phyloP scores from a whole-genome alignment of 2,888 invertebrate species.

The Euphydryas editha region DNA sequence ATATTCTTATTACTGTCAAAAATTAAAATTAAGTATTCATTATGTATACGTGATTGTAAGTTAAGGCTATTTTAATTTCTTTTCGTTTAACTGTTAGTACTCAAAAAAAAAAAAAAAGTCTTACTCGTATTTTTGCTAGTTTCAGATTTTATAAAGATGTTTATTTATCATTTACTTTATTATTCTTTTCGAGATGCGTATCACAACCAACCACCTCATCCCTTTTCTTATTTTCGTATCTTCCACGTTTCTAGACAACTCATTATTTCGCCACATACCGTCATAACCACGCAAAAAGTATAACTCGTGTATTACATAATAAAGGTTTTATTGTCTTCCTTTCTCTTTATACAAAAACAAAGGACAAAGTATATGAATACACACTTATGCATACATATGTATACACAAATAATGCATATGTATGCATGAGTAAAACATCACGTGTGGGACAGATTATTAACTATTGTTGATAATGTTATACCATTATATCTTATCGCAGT shows the following conservation, averaged over 20 bases:
- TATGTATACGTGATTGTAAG: no score
- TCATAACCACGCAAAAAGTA: slow-evolving; percentile 39
- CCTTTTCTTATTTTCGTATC: slow-evolving; percentile 42
- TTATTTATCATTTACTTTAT: slow-evolving; percentile 61
- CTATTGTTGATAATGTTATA: slow-evolving; percentile 15
- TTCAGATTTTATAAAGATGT: slow-evolving; percentile 16
- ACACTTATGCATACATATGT: neutral
- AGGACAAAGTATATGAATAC: slow-evolving; percentile 2
- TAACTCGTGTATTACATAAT: slow-evolving; percentile 27
- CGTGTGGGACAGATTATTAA: slow-evolving; percentile 23
- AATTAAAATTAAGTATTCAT: neutral
- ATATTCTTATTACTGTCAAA: neutral
- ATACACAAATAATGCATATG: neutral
- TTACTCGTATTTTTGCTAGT: no score
- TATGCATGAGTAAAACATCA: slow-evolving; percentile 15
- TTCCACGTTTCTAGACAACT: slow-evolving; percentile 44
- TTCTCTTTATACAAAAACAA: slow-evolving; percentile 29
- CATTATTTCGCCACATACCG: slow-evolving; percentile 46
- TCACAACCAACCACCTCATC: slow-evolving; percentile 4
- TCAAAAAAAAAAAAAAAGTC: no score
- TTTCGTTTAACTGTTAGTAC: no score
- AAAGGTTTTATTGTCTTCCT: slow-evolving; percentile 22
- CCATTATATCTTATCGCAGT: slow-evolving; percentile 18
- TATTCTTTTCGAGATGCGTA: slow-evolving; percentile 55
- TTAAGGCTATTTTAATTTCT: no score